These are phyloP conservation scores for Microctonus brassicae DNA, from an alignment of 2,888 invertebrate genomes.

Conservation along the genomic window DNA sequence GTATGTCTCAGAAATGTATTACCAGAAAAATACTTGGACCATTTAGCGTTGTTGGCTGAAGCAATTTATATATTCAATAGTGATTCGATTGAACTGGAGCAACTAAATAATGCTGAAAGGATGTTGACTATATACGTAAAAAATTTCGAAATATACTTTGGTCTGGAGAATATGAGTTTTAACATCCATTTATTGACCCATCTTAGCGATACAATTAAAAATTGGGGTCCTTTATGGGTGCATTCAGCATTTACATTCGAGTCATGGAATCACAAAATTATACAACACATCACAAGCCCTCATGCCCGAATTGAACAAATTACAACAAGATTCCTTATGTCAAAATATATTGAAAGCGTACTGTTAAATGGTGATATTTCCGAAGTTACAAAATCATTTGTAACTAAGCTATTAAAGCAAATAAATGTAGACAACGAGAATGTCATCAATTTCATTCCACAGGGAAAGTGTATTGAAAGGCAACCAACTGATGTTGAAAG, in stretches of 20 bases:
- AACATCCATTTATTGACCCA: conserved; percentile 14
- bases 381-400: neutral
- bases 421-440: neutral
- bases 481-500: neutral
- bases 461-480: neutral
- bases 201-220: neutral
- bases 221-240: conserved; percentile 5
- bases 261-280: neutral
- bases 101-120: neutral
- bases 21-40: conserved; percentile 2
- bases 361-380: neutral
- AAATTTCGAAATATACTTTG: neutral
- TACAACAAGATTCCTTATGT: neutral
- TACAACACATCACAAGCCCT: neutral
- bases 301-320: neutral
- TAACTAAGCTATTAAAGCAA: neutral
- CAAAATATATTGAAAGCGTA: neutral
- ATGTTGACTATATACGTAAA: neutral
- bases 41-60: conserved; percentile 7
- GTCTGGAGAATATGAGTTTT: neutral
- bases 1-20: too few species aligned
- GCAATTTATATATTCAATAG: neutral
- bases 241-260: conserved; percentile 14
- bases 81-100: neutral
- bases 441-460: neutral